A percentile compares a stretch with the other conserved stretches of the same genome.
These are phyloP conservation scores for Netelia inedita DNA, from an alignment of 2,888 invertebrate genomes.

Conservation along the genomic window DNA sequence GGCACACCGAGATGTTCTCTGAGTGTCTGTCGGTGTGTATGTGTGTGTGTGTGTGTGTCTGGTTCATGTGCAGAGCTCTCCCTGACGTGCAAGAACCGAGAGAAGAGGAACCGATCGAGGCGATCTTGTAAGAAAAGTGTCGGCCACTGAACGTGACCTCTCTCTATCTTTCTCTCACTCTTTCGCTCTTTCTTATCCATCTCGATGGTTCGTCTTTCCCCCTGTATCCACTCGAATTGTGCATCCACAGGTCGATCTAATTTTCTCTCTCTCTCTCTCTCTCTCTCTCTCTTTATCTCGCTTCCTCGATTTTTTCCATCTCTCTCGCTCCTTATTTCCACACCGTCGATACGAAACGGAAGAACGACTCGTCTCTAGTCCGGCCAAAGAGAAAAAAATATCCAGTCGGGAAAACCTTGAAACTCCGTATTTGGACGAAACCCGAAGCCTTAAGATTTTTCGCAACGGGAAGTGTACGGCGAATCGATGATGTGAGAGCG, in stretches of 20 bases:
- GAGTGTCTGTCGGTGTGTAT: not conserved
- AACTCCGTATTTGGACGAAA: conserved; percentile 69
- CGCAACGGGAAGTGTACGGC: conserved; percentile 42
- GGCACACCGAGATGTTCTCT: conserved; percentile 25
- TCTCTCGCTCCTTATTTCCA: conserved; percentile 30
- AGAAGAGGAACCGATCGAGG: conserved; percentile 59
- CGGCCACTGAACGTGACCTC: conserved; percentile 56
- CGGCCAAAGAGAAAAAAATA: conserved; percentile 22
- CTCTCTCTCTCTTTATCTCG: conserved; percentile 9
- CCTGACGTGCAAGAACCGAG: conserved; percentile 30
- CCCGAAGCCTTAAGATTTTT: conserved; percentile 36
- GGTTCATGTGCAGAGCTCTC: conserved; percentile 18
- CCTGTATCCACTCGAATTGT: not conserved
- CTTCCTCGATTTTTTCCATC: conserved; percentile 19
- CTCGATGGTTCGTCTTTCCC: conserved; percentile 29
- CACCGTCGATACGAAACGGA: conserved; percentile 60
- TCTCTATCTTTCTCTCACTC: conserved; percentile 8
- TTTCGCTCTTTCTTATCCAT: conserved; percentile 20
- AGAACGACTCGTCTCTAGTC: conserved; percentile 57
- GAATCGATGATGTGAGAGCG: conserved; percentile 26
- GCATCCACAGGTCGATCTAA: conserved; percentile 10
- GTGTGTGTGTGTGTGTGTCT: not conserved
- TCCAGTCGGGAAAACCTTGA: conserved; percentile 63
- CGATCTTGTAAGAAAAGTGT: conserved; percentile 66
- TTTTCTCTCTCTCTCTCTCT: conserved; percentile 27